Evolutionary conservation across 2,888 invertebrate species (phyloP).

Genomic region (Aelia acuminata): DNA sequence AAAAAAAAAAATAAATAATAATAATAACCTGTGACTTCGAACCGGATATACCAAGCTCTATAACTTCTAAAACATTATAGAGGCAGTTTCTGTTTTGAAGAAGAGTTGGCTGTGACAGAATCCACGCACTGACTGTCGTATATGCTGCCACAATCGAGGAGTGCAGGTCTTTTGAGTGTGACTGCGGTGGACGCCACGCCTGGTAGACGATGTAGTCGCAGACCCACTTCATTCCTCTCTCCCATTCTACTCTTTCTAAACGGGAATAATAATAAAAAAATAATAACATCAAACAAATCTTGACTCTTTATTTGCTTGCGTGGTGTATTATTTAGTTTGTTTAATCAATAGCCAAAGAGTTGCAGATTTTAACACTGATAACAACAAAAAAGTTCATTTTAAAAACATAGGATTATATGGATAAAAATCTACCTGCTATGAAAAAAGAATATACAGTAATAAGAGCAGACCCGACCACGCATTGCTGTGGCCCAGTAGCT

Average conservation of each 20-base stretch:
- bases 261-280: neutral
- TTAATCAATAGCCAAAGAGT: too few species aligned
- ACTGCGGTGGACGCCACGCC: conserved; percentile 93
- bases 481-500: too few species aligned
- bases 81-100: conserved; percentile 93
- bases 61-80: conserved; percentile 93
- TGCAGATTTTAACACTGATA: too few species aligned
- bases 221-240: conserved; percentile 95
- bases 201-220: conserved; percentile 98
- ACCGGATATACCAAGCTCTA: conserved; percentile 97
- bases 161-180: conserved; percentile 88
- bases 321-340: too few species aligned
- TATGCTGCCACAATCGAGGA: conserved; percentile 95
- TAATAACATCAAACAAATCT: too few species aligned
- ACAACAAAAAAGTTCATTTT: too few species aligned
- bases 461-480: too few species aligned
- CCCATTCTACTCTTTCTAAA: conserved; percentile 77
- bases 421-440: too few species aligned
- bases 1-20: too few species aligned
- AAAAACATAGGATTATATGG: too few species aligned
- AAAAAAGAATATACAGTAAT: too few species aligned
- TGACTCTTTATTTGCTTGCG: too few species aligned
- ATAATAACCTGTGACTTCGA: conserved; percentile 78
- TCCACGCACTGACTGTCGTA: conserved; percentile 92
- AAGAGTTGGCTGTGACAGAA: conserved; percentile 90